Evolutionary conservation across 2,888 invertebrate genomes (phyloP).

Genomic region (Drosophila aldrichi): DNA sequence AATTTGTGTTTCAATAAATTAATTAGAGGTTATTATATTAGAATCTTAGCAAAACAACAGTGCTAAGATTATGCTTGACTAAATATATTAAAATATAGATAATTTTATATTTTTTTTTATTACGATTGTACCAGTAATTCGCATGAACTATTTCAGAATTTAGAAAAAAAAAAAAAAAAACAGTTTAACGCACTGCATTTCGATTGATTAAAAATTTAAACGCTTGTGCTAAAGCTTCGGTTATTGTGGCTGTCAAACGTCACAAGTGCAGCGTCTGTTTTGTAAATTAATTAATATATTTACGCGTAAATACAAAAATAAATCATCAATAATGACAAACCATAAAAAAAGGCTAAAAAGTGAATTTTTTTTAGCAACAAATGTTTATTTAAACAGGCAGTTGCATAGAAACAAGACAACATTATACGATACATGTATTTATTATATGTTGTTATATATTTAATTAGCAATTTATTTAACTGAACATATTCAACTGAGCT

Average conservation of each 20-base stretch:
- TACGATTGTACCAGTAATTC: not conserved
- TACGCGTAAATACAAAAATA: constrained; percentile 65
- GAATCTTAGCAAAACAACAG: constrained; percentile 1
- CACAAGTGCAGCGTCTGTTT: constrained; percentile 56
- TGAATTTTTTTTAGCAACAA: not conserved
- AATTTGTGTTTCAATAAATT: constrained; percentile 26
- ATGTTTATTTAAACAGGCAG: not conserved
- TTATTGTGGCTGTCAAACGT: constrained; percentile 46
- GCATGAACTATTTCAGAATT: constrained; percentile 1
- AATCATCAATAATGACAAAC: constrained; percentile 59
- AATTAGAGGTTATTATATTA: constrained; percentile 23
- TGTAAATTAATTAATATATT: constrained; percentile 71
- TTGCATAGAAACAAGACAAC: not conserved
- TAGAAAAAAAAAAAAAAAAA: constrained; percentile 12
- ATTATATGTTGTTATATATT: not conserved
- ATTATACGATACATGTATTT: too few species aligned
- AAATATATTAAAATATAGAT: not conserved
- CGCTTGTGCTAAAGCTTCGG: not conserved
- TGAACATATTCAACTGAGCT: constrained; percentile 16
- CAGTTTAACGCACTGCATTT: constrained; percentile 44
- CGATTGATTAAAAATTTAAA: constrained; percentile 24
- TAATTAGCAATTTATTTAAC: not conserved
- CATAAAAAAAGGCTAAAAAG: constrained; percentile 5
- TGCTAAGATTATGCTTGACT: not conserved
- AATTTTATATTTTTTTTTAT: not conserved